Percentiles rank a stretch among this genome's conserved stretches.
These are phyloP conservation scores for Microcaecilia unicolor DNA, from an alignment of 2,797 vertebrate species.

Conservation along the genomic window DNA sequence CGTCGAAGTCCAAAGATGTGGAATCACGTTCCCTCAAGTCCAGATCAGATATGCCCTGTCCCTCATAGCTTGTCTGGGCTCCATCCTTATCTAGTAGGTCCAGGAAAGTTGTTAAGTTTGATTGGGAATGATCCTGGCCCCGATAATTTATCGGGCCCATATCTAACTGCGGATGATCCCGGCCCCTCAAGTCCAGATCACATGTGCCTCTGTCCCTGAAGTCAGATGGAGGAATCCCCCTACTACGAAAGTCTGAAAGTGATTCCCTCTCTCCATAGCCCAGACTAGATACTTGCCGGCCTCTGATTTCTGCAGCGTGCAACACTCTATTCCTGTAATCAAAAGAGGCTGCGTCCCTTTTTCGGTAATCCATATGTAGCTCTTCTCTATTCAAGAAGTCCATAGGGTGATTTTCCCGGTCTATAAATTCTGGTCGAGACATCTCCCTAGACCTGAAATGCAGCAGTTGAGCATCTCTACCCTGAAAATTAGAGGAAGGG, in stretches of 20 bases:
- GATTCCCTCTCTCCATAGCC: conserved; percentile 13
- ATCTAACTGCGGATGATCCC: conserved; percentile 58
- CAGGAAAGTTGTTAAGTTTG: conserved; percentile 76
- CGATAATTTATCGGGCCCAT: conserved; percentile 59
- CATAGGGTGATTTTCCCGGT: conserved; percentile 66
- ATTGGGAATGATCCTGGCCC: conserved; percentile 64
- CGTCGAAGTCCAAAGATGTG: conserved; percentile 59
- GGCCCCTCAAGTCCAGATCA: conserved; percentile 73
- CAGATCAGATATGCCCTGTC: conserved; percentile 57
- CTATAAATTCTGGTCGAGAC: conserved; percentile 62
- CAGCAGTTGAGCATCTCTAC: conserved; percentile 68
- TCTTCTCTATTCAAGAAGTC: conserved; percentile 75
- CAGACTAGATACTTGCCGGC: conserved; percentile 52
- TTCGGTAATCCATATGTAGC: conserved; percentile 72
- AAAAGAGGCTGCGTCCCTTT: conserved; percentile 59
- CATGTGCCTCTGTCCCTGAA: conserved; percentile 73
- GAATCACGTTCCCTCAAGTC: conserved; percentile 62
- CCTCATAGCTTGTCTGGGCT: conserved; percentile 51
- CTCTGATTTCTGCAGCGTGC: conserved; percentile 46
- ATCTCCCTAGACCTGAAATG: conserved; percentile 67
- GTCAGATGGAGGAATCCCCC: conserved; percentile 61
- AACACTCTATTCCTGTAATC: conserved; percentile 65
- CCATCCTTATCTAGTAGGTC: conserved; percentile 70
- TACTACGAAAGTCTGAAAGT: conserved; percentile 74
- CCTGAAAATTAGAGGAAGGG: conserved; percentile 69